Percentiles rank a stretch among this genome's conserved stretches.
These are phyloP conservation scores for Ophioderma brevispina DNA, from an alignment of 35 echinoderm and acorn worm species.

Conservation along the genomic window DNA sequence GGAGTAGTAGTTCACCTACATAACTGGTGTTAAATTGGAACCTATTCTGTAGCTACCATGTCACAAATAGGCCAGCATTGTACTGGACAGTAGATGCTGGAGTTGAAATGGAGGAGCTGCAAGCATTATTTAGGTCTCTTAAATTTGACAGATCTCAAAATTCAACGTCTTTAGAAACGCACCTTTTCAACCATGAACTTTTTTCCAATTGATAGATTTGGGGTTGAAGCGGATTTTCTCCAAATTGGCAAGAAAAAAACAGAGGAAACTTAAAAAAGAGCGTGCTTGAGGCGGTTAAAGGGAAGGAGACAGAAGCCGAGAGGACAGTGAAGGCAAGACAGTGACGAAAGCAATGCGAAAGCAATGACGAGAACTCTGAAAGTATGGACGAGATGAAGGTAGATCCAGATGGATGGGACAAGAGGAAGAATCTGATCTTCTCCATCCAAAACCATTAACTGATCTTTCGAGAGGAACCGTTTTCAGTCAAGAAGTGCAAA, in stretches of 20 bases:
- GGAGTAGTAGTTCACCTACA: too few species aligned
- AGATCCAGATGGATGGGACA: background rate
- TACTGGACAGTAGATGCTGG: too few species aligned
- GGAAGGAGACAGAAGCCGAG: background rate
- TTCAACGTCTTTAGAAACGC: background rate
- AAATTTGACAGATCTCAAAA: background rate
- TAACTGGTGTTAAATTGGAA: too few species aligned
- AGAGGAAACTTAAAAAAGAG: background rate
- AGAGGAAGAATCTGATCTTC: background rate
- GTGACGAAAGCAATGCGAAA: background rate
- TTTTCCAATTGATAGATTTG: background rate
- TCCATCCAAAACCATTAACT: too few species aligned
- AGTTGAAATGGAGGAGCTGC: too few species aligned
- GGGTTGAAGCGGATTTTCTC: background rate
- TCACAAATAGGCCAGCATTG: too few species aligned
- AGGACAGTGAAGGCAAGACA: background rate
- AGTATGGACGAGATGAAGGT: background rate
- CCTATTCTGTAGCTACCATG: too few species aligned
- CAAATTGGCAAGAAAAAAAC: background rate
- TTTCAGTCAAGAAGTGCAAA: background rate
- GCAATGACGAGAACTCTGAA: background rate
- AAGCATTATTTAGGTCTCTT: too few species aligned
- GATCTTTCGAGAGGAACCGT: background rate
- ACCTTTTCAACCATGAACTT: background rate
- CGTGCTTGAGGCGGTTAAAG: background rate